These are phyloP conservation scores for Plecotus auritus DNA, from an alignment of 2,113 vertebrate genomes.

Conservation along the genomic window DNA sequence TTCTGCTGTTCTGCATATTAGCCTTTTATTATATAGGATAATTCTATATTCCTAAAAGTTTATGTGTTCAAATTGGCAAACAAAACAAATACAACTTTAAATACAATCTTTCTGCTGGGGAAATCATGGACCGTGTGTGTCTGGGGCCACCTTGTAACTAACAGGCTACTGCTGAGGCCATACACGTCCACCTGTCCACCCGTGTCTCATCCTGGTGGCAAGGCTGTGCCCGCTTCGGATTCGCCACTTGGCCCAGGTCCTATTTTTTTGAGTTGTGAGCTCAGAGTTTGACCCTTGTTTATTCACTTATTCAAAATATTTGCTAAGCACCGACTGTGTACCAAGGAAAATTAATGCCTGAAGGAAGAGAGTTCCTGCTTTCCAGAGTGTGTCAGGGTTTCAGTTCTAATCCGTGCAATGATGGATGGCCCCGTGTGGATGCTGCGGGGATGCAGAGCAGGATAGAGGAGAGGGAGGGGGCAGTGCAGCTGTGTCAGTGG, in stretches of 20 bases:
- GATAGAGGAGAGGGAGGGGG: not conserved
- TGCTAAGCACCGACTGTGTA: not conserved
- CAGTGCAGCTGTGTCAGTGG: too few species aligned
- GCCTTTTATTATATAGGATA: not conserved
- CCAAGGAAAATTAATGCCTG: not conserved
- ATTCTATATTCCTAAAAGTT: not conserved
- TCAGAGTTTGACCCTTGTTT: not conserved
- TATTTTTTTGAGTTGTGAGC: not conserved
- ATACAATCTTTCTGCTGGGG: not conserved
- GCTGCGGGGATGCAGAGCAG: not conserved
- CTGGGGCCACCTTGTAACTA: too few species aligned
- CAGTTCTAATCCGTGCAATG: not conserved
- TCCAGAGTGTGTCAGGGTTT: not conserved
- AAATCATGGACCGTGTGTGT: not conserved
- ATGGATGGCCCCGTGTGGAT: not conserved
- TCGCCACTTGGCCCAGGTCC: not conserved
- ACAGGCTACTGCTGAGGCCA: not conserved
- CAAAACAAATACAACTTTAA: not conserved
- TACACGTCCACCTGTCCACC: fast-evolving
- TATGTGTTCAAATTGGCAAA: not conserved
- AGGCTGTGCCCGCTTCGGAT: not conserved
- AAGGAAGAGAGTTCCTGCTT: not conserved
- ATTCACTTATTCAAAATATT: not conserved
- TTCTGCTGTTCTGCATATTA: too few species aligned
- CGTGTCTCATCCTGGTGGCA: not conserved